Conservation (phyloP, 2,888 invertebrate genomes). For the Leptopilina myrica region DNA sequence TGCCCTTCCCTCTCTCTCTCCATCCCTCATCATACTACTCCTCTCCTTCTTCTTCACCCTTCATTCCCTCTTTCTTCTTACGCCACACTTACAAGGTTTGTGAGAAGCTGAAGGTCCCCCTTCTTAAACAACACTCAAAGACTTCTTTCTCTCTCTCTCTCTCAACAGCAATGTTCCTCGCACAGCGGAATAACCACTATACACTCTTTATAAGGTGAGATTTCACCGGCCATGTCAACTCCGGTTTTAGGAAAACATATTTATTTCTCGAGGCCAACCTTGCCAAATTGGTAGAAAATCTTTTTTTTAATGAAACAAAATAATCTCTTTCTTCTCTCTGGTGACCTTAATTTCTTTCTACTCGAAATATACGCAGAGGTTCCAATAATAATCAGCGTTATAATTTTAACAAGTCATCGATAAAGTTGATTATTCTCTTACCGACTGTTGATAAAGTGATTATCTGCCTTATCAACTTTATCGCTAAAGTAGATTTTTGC, state of each 20-base stretch:
- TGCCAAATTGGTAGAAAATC: neutral
- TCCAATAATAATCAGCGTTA: too few relatives aligned
- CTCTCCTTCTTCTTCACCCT: neutral
- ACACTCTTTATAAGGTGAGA: conserved; percentile 26
- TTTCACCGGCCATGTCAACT: conserved; percentile 13
- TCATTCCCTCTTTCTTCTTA: neutral
- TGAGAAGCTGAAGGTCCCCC: conserved; percentile 23
- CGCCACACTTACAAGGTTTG: conserved; percentile 12
- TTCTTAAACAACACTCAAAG: neutral
- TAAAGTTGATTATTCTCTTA: too few relatives aligned
- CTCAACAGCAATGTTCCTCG: conserved; percentile 22
- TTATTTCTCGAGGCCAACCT: neutral
- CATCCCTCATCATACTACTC: neutral
- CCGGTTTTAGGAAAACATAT: conserved; percentile 2
- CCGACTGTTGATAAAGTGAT: neutral
- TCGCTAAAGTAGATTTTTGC: too few relatives aligned
- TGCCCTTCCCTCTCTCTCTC: neutral
- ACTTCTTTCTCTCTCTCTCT: neutral
- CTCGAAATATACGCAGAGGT: too few relatives aligned
- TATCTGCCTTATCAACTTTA: neutral
- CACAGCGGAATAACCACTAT: conserved; percentile 22
- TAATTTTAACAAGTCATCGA: too few relatives aligned
- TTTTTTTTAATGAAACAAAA: neutral
- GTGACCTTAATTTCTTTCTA: too few relatives aligned
- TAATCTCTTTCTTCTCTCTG: too few relatives aligned